Percentiles rank a stretch among this genome's conserved stretches.
phyloP scores from a whole-genome alignment of 2,797 vertebrate genomes.

The Chanos chanos region DNA sequence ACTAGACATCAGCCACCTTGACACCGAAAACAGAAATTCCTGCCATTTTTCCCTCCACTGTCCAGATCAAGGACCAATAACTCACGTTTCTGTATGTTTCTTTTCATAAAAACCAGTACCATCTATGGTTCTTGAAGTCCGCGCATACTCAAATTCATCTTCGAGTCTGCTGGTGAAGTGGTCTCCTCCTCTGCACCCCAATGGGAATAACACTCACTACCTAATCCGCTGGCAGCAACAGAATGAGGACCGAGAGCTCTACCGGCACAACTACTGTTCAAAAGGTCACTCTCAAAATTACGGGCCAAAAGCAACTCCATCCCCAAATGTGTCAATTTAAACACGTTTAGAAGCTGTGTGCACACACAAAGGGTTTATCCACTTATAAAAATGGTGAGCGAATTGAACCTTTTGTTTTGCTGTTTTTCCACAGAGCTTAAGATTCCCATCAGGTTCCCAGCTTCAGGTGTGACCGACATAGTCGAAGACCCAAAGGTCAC shows the following conservation, averaged over 20 bases:
- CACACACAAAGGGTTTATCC: too few species aligned
- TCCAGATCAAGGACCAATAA: too few species aligned
- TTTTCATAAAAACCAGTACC: conserved; percentile 71
- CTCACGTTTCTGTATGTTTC: conserved; percentile 8
- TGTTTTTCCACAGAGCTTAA: conserved; percentile 76
- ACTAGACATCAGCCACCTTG: background rate
- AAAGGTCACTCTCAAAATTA: conserved; percentile 76
- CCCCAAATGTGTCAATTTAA: background rate
- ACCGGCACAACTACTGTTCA: conserved; percentile 94
- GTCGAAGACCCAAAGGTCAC: conserved; percentile 85
- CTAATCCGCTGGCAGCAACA: conserved; percentile 94
- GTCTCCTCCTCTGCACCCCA: conserved; percentile 87
- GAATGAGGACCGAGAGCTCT: conserved; percentile 88
- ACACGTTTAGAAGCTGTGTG: background rate
- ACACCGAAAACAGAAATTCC: background rate
- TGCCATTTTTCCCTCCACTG: too few species aligned
- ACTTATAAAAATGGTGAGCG: too few species aligned
- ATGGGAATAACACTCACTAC: conserved; percentile 94
- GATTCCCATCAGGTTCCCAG: conserved; percentile 86
- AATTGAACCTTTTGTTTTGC: background rate
- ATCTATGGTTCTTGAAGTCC: conserved; percentile 89
- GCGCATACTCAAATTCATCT: conserved; percentile 91
- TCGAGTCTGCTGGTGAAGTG: conserved; percentile 91
- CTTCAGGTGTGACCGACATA: conserved; percentile 81
- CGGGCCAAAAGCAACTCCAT: background rate